phyloP scores from a whole-genome alignment of 2,797 vertebrate genomes.

The Pangasius sanitwongsei region DNA sequence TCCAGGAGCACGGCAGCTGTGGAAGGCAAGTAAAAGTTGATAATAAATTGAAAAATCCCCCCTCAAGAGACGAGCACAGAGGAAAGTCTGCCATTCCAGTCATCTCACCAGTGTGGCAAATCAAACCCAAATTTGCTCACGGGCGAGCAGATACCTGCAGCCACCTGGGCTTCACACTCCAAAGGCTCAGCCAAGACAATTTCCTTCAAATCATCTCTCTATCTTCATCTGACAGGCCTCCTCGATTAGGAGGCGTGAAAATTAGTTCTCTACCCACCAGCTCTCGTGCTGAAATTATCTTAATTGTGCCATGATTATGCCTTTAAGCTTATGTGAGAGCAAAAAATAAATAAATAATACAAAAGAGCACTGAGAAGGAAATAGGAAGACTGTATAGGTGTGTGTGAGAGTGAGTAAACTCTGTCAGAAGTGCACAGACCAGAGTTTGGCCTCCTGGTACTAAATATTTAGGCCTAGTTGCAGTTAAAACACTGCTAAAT shows the following conservation, averaged over 20 bases:
- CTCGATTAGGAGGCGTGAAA: conserved; percentile 82
- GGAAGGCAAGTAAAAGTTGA: conserved; percentile 68
- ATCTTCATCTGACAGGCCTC: conserved; percentile 87
- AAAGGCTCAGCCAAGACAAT: conserved; percentile 78
- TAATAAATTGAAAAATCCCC: conserved; percentile 72
- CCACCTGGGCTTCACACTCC: conserved; percentile 78
- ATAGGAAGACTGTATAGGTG: conserved; percentile 37
- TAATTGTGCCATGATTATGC: conserved; percentile 86
- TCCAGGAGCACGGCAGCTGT: conserved; percentile 63
- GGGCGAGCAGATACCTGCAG: conserved; percentile 74
- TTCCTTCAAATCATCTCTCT: conserved; percentile 82
- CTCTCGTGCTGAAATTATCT: conserved; percentile 83
- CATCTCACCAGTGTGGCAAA: conserved; percentile 76
- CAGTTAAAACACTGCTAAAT: neutral
- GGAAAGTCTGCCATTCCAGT: conserved; percentile 66
- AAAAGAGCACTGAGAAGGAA: conserved; percentile 57
- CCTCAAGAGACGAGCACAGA: conserved; percentile 66
- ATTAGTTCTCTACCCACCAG: conserved; percentile 85
- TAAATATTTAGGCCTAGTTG: neutral
- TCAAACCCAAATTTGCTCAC: conserved; percentile 72
- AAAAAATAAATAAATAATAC: conserved; percentile 62
- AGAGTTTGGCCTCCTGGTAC: conserved; percentile 9
- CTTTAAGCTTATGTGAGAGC: conserved; percentile 76
- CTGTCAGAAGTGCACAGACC: conserved; percentile 28
- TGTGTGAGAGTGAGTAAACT: conserved; percentile 30